phyloP scores from a whole-genome alignment of 92 coral and sea anemone genomes.

The Bergia puertoricense region DNA sequence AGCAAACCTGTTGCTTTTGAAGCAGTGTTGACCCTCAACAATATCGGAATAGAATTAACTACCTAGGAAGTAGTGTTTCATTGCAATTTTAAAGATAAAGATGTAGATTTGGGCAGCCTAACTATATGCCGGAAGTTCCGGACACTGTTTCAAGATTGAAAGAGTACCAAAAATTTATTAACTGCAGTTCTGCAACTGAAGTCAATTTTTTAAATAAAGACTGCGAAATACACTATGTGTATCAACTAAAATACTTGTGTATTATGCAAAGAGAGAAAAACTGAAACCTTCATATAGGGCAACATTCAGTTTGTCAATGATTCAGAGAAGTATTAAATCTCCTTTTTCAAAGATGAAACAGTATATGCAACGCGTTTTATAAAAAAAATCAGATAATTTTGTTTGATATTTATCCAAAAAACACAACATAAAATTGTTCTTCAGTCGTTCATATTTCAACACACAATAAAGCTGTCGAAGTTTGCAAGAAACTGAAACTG shows the following conservation, averaged over 20 bases:
- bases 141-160: background rate
- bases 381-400: too few species aligned
- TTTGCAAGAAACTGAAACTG: background rate
- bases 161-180: background rate
- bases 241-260: too few species aligned
- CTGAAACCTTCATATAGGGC: background rate
- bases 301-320: background rate
- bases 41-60: constrained; percentile 17
- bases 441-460: background rate
- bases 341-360: background rate
- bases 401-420: too few species aligned
- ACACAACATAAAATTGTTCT: background rate
- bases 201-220: too few species aligned
- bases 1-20: constrained; percentile 7
- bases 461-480: background rate
- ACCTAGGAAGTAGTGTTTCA: constrained; percentile 14
- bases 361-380: background rate
- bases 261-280: background rate
- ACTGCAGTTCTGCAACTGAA: background rate
- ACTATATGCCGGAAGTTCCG: background rate
- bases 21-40: constrained; percentile 16
- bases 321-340: background rate
- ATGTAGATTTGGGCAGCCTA: background rate
- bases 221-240: background rate
- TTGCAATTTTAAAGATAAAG: background rate